Evolutionary conservation across 1,140 invertebrate species (phyloP), one percentile per base, ranked within the genome.

Genomic region (Diuraphis noxia): DNA sequence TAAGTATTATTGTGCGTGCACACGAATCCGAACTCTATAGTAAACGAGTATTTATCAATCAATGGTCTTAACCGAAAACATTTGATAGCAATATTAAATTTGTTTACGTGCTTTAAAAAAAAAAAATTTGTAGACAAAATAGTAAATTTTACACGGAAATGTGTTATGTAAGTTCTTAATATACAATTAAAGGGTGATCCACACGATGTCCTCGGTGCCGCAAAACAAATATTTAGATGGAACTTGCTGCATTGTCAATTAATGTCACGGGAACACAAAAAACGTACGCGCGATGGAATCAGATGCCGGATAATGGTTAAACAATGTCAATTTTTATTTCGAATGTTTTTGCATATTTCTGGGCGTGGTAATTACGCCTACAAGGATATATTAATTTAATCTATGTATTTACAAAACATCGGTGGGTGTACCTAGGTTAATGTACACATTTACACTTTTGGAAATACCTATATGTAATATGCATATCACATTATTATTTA

Each of bases 321-420:
- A 86, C 85, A 86, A 86, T 63, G 86, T 52, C 49, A 40, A 88
- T 88, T 88, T n/a, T 88, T 4, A 36, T 88, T 88, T 63, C 38
- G 36, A 36, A 56, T 36, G 49, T 88, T 88, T 87, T 63, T 88
- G 86, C 86, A 88, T 88, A 88, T 88, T 88, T 88, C 52, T 88
- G 52, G 86, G 86, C 86, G 86, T 88, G 86, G 86, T 88, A 88
- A 88, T 88, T 63, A 88, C 52, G 38, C 86, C 52, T 63, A 88
- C 86, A 19, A 40, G 34, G 85, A 87, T 87, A 86, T 36, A 86
- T 86, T 49, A 86, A 86, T 86, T 43, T 86, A 86, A 86, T 52
- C n/a, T 23, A 21, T 34, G 84, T 34, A 43, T 46, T 46, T 43
- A 36, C 30, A n/a, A 46, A 34, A 85, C 40, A 23, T 85, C 46